Percentiles rank a stretch among this genome's conserved stretches.
Evolutionary conservation across 2,888 invertebrate species (phyloP).

Genomic region (Idaea biselata): DNA sequence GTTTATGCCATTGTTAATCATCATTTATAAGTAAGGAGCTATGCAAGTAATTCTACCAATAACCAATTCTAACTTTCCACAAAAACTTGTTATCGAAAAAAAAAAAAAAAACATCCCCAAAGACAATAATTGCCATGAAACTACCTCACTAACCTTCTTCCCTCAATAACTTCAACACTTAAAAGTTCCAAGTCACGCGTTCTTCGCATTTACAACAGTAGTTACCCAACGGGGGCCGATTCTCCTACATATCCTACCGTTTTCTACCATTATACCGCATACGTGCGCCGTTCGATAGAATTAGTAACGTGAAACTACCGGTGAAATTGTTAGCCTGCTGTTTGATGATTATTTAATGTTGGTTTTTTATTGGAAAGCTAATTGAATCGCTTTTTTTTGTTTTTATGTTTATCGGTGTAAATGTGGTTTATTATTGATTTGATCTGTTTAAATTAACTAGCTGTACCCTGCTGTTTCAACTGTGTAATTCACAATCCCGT

Average conservation of each 20-base stretch:
- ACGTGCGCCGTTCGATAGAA: constrained; percentile 19
- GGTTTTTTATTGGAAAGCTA: constrained; percentile 21
- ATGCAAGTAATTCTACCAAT: too few relatives aligned
- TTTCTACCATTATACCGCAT: constrained; percentile 18
- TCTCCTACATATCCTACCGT: not conserved
- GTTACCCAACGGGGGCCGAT: constrained; percentile 15
- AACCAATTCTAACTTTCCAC: too few relatives aligned
- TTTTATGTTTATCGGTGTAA: constrained; percentile 5
- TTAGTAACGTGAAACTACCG: constrained; percentile 30
- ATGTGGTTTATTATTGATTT: not conserved
- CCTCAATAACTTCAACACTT: constrained; percentile 16
- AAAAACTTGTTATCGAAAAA: too few relatives aligned
- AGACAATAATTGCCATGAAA: not conserved
- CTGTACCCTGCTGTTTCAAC: too few relatives aligned
- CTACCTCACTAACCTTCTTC: not conserved
- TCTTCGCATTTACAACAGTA: constrained; percentile 32
- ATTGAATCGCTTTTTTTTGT: constrained; percentile 13
- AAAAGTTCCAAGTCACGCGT: constrained; percentile 45
- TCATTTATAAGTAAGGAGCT: too few relatives aligned
- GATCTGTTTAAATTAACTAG: too few relatives aligned
- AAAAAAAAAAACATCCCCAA: not conserved
- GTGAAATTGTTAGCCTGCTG: constrained; percentile 34
- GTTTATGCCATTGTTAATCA: too few relatives aligned
- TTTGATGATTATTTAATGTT: constrained; percentile 23
- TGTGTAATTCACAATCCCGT: too few relatives aligned